These are phyloP conservation scores for Hippoglossus hippoglossus DNA, from an alignment of 2,797 vertebrate species.

Conservation along the genomic window DNA sequence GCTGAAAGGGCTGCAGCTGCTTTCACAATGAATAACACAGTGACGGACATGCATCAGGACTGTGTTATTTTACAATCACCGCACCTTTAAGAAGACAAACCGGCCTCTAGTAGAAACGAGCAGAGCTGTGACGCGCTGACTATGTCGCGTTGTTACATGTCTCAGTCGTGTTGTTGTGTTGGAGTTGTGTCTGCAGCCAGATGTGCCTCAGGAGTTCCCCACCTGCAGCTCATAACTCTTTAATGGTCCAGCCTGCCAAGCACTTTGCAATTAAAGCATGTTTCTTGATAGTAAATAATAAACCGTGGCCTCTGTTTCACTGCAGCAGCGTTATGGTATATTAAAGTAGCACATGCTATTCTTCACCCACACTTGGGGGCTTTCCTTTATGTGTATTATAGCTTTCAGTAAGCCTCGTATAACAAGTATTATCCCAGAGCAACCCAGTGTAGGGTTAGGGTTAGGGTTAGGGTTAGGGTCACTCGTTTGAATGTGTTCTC, in stretches of 20 bases:
- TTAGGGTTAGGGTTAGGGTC: too few relatives aligned
- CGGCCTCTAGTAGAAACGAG: background rate
- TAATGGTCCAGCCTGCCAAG: constrained; percentile 18
- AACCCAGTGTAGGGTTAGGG: too few relatives aligned
- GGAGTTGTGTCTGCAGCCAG: constrained; percentile 19
- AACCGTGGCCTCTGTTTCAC: constrained; percentile 14
- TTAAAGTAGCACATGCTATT: too few relatives aligned
- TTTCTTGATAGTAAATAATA: constrained; percentile 26
- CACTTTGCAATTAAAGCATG: constrained; percentile 1
- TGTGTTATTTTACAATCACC: constrained; percentile 28
- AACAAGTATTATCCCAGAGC: background rate
- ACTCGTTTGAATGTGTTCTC: background rate
- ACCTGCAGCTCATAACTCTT: constrained; percentile 50
- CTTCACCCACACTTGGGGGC: background rate
- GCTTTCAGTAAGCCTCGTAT: background rate
- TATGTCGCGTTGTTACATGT: constrained; percentile 49
- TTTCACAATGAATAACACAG: constrained; percentile 8
- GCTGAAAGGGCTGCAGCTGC: constrained; percentile 27
- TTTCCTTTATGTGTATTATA: background rate
- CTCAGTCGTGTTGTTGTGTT: constrained; percentile 42
- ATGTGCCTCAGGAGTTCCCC: constrained; percentile 36
- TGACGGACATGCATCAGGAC: constrained; percentile 47
- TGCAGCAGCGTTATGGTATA: too few relatives aligned
- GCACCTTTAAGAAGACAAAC: constrained; percentile 19
- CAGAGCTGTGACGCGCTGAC: constrained; percentile 27